Conservation (phyloP, 2,113 vertebrate genomes). For the Peromyscus leucopus region DNA sequence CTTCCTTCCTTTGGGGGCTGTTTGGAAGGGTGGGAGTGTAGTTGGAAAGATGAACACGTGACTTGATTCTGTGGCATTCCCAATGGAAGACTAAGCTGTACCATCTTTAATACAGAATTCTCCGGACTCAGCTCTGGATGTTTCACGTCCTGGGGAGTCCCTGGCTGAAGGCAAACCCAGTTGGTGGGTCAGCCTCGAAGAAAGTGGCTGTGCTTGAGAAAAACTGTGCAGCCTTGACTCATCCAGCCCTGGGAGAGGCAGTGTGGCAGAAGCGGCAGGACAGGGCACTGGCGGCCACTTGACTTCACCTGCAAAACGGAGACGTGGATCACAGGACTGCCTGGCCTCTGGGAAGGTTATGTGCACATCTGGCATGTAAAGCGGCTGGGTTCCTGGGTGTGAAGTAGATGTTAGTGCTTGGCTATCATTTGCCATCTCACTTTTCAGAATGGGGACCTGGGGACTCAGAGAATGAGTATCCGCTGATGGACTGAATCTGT, state of each 20-base stretch:
- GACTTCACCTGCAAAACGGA: not conserved
- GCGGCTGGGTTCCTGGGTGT: not conserved
- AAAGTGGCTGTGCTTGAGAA: not conserved
- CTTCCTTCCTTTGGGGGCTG: not conserved
- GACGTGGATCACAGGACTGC: not conserved
- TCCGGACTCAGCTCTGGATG: not conserved
- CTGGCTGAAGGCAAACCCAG: not conserved
- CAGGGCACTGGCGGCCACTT: not conserved
- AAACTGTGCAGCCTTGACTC: not conserved
- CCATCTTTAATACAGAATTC: not conserved
- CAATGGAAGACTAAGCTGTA: not conserved
- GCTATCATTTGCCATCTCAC: not conserved
- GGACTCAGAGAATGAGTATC: not conserved
- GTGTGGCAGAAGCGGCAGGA: not conserved
- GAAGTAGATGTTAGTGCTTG: not conserved
- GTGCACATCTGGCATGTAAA: not conserved
- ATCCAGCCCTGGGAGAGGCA: not conserved
- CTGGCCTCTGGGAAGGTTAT: not conserved
- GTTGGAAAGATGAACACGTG: not conserved
- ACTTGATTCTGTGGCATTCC: not conserved
- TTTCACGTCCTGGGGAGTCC: not conserved
- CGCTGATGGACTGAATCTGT: not conserved
- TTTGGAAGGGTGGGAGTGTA: not conserved
- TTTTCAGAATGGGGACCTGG: not conserved
- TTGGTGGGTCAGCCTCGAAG: not conserved